Conservation (phyloP, 1,140 invertebrate species). For the Nasonia vitripennis region DNA sequence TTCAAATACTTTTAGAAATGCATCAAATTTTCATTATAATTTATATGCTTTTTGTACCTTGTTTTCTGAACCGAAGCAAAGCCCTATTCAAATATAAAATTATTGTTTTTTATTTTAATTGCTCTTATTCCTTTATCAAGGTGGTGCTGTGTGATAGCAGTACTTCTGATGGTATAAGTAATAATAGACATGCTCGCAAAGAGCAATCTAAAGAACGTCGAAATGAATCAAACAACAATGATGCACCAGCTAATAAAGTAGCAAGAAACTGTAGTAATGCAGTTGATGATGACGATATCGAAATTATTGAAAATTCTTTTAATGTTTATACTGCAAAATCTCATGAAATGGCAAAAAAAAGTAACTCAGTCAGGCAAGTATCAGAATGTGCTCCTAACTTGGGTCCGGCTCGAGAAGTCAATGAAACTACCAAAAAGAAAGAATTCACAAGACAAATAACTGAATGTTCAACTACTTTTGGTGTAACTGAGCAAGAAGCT, state of each 20-base stretch:
- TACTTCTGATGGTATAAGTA: neutral
- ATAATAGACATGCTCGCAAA: constrained; percentile 9
- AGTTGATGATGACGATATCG: constrained; percentile 50
- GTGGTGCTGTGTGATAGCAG: neutral
- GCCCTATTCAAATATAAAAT: no score
- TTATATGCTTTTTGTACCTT: neutral
- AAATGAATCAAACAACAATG: constrained; percentile 18
- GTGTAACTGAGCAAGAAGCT: neutral
- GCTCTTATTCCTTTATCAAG: neutral
- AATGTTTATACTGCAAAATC: neutral
- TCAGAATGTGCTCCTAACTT: neutral
- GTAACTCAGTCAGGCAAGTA: neutral
- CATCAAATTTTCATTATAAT: no score
- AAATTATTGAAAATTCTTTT: constrained; percentile 50
- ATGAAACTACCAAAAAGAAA: neutral
- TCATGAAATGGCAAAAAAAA: neutral
- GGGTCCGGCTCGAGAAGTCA: neutral
- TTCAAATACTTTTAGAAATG: no score
- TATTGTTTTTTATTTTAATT: neutral
- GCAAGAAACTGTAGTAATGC: neutral
- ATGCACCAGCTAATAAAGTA: neutral
- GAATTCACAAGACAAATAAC: neutral
- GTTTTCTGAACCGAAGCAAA: no score
- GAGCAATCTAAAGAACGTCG: neutral
- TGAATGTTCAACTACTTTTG: neutral